Conservation (phyloP, 2,113 vertebrate genomes). For the Zapornia atra region DNA sequence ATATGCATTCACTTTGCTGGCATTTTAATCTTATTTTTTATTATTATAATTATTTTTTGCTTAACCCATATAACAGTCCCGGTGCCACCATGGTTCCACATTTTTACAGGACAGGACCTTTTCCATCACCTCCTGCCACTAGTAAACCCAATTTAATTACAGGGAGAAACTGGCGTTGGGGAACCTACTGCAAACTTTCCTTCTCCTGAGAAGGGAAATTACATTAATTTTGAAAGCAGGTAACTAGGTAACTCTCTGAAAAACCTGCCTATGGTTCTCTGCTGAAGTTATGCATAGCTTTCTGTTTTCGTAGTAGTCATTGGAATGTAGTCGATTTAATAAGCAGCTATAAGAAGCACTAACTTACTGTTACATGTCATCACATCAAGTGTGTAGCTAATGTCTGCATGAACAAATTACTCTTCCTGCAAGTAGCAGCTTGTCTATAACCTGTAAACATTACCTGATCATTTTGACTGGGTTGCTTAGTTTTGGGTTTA, state of each 20-base stretch:
- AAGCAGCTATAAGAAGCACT: neutral
- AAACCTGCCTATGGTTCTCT: neutral
- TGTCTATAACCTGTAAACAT: neutral
- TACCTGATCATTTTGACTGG: neutral
- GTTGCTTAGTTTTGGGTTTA: neutral
- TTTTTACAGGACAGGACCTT: neutral
- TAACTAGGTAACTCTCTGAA: neutral
- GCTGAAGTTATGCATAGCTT: neutral
- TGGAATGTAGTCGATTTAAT: neutral
- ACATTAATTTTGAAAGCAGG: neutral
- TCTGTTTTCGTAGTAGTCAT: neutral
- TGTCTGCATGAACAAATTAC: neutral
- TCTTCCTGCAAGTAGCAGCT: neutral
- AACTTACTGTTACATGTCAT: neutral
- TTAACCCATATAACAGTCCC: neutral
- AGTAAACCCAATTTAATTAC: neutral
- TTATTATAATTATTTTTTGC: neutral
- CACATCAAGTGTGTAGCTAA: neutral
- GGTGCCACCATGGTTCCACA: neutral
- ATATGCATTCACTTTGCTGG: neutral
- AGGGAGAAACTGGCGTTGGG: neutral
- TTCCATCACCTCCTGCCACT: neutral
- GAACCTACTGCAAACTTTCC: neutral
- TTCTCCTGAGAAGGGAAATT: neutral
- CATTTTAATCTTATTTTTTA: fast-evolving